Base-by-base conservation (phyloP, 1,140 invertebrate genomes). In the Drosophila rufa region DNA sequence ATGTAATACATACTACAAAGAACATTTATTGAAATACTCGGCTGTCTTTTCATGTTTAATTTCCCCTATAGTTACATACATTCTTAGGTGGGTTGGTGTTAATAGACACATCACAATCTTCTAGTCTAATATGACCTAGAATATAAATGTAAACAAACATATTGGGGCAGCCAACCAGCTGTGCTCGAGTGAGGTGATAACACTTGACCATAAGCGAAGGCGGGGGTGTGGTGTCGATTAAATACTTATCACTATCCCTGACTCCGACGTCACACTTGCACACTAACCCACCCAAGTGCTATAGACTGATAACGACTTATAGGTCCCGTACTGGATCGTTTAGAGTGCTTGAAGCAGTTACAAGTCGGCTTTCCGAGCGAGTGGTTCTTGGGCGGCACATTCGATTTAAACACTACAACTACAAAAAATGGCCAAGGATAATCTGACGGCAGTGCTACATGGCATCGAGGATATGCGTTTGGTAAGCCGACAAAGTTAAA, bases 401-500 rank as follows among this genome's bases (percentile, higher is more conserved):
- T 30, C 11, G 4, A 22, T 58, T 22, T 6, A 11, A 36, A n/a
- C 2, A 11, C 19, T 15, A n/a, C 9, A 12, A n/a, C n/a, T n/a
- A n/a, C n/a, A 19, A 0, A 59, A 55, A 65, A 91, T 92, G 85
- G 75, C 91, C 40, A 82, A 80, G 57, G 83, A 91, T 53, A 92
- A 92, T 78, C 56, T 92, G 61, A 95, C 96, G 40, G 97, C 96
- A 47, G 94, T 98, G 68, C 93, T 97, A 1, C 94, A 97, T 90
- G 96, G 95, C 67, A 94, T 96, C 42, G 95, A 96, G 81, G 97
- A 98, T 93, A 93, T 98, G 48, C 92, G 96, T 87, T 87, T 98
- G 94, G 97, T 97, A 93, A 95, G 95, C 95, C 11, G 4, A 7
- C 2, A 27, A 46, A 2, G 43, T 9, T 9, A 2, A 47, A 6